Evolutionary conservation across 2,113 vertebrate genomes (phyloP), one percentile per base, ranked within the genome.

Genomic region (Eleginops maclovinus): DNA sequence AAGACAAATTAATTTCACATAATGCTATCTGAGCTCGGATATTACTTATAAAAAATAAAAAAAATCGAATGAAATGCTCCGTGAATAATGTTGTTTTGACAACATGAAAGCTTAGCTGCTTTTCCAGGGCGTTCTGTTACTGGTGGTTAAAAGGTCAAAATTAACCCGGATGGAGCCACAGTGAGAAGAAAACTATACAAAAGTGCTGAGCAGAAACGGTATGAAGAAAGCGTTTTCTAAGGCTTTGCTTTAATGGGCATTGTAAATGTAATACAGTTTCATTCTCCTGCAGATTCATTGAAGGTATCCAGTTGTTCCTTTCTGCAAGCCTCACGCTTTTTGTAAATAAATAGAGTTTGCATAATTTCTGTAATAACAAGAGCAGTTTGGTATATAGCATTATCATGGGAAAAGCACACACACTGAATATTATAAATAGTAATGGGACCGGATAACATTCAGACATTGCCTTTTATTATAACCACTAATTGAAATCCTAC

Each of bases 251-350:
- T 64, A 80, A 60, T 73, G 71, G 47, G 60, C 47, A 41, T 16
- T 40, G 24, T 72, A 46, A 77, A 69, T 75, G 40, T 0, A 58
- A 36, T 63, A 28, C 3, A 68, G 63, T 82, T 81, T 84, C 50
- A 28, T 75, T 46, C 56, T 72, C 56, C 63, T 55, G 22, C 44
- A 65, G 56, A 82, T 79, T 85, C 59, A 41, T 82, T 70, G 61
- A 80, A 82, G 53, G 11, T 83, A 11, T 61, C 12, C 50, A 47
- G 56, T 79, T 66, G 54, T 59, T 77, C 3, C 36, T 43, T n/a
- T 74, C 72, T 85, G 76, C 76, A 65, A 71, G 50, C 68, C 2
- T 31, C 58, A 63, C 79, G 77, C 51, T 79, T 83, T 78, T 63
- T 73, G 31, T 40, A 46, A 49, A 68, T 61, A 74, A 70, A 84